Conservation (phyloP, 2,113 vertebrate genomes). For the Paramisgurnus dabryanus region DNA sequence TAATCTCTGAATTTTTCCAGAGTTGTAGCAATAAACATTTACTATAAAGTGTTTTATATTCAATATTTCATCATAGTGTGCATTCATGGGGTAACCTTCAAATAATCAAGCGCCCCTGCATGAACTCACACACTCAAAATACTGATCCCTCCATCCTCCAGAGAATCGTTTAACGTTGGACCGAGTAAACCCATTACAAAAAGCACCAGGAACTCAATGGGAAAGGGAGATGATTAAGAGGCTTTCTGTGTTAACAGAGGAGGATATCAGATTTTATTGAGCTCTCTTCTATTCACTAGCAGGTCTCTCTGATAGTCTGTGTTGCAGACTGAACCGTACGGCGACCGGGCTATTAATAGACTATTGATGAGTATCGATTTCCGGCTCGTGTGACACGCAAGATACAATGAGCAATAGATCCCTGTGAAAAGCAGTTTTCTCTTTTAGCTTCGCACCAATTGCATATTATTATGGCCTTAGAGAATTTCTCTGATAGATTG, state of each 20-base stretch:
- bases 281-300: constrained; percentile 72
- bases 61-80: too few species aligned
- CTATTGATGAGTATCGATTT: constrained; percentile 81
- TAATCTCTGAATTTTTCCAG: too few species aligned
- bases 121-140: neutral
- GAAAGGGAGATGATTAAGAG: constrained; percentile 80
- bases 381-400: constrained; percentile 73
- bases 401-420: constrained; percentile 81
- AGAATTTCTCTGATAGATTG: constrained; percentile 64
- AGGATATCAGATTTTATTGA: constrained; percentile 75
- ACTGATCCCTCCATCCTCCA: constrained; percentile 47
- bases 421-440: constrained; percentile 67
- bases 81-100: too few species aligned
- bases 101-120: too few species aligned
- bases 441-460: constrained; percentile 77
- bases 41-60: neutral
- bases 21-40: too few species aligned
- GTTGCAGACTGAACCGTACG: constrained; percentile 70
- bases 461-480: constrained; percentile 77
- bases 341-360: constrained; percentile 79
- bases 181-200: constrained; percentile 64
- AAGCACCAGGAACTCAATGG: constrained; percentile 71
- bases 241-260: constrained; percentile 78
- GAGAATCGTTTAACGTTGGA: constrained; percentile 64
- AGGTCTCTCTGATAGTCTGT: constrained; percentile 68